These are phyloP conservation scores for Columbina picui DNA, from an alignment of 2,113 vertebrate genomes.

Conservation along the genomic window DNA sequence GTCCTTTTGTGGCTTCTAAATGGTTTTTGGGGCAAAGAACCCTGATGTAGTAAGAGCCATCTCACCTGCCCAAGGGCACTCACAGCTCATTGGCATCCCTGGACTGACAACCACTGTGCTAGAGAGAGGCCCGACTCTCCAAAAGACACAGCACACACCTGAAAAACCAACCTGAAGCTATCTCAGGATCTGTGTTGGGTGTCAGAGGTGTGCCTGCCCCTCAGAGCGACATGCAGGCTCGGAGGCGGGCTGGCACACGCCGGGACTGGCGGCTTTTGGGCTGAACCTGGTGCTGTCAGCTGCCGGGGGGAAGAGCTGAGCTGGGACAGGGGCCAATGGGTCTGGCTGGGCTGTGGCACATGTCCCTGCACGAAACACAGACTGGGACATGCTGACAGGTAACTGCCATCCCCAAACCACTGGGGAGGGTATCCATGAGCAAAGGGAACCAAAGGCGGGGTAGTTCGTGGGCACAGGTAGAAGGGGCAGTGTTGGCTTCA, in stretches of 20 bases:
- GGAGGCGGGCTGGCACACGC: not conserved
- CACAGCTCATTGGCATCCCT: not conserved
- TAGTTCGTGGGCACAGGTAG: not conserved
- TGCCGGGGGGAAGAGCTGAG: not conserved
- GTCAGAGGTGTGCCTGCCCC: not conserved
- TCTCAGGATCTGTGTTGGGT: not conserved
- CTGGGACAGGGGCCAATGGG: fast-evolving
- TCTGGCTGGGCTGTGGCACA: not conserved
- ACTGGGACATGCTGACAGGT: not conserved
- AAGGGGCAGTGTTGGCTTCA: not conserved
- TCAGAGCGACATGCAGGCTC: not conserved
- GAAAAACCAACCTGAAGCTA: not conserved
- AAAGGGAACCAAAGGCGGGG: not conserved
- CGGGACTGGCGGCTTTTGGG: not conserved
- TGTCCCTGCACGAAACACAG: not conserved
- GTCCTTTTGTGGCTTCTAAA: not conserved
- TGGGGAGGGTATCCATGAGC: not conserved
- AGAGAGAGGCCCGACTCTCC: not conserved
- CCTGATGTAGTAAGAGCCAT: not conserved
- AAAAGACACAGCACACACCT: not conserved
- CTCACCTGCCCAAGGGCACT: not conserved
- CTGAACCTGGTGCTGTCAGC: not conserved
- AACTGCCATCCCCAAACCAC: not conserved
- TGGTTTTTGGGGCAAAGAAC: not conserved
- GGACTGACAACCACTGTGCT: no score